Evolutionary conservation across 2,113 vertebrate species (phyloP), one percentile per base, ranked within the genome.

Genomic region (Erythrocercus mccallii): DNA sequence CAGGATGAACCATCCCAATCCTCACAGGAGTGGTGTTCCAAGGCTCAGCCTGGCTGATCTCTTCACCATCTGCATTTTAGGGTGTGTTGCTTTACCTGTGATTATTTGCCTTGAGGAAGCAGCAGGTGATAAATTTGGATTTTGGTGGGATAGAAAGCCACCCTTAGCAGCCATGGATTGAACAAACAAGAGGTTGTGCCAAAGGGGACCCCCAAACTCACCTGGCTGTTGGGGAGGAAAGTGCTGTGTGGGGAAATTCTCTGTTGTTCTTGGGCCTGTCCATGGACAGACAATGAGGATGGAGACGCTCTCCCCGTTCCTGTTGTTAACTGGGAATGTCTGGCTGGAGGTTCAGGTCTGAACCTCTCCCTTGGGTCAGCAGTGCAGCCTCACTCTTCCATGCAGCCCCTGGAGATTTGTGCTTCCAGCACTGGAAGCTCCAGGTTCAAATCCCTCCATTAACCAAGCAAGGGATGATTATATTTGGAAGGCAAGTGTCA

Each of bases 191-290:
- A 13, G 16, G 13, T 27, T n/a, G 44, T 81, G 65, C 42, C 69
- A 66, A 4, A 0, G 0, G 35, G 37, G 60, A 31, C 72, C 37
- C 37, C 73, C 21, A 71, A 40, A 33, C 31, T 30, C 33, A 3
- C 31, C 61, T 13, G 11, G 50, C 5, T 37, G 0, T 5, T 7
- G 18, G 65, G 31, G 31, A 50, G n/a, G 47, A 5, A 40, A 14
- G 6, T 21, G 33, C 44, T 14, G 20, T 11, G 53, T 35, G 61
- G 28, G 42, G n/a, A 48, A 70, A 14, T 9, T n/a, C 56, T 35
- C 27, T 4, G 10, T 6, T 60, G 3, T n/a, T 60, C 11, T 70
- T 4, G 8, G 47, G 24, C 18, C 27, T 69, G 8, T 37, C 50
- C 0, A 1, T 33, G 48, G 38, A 44, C 60, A 69, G n/a, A 11